phyloP scores from a whole-genome alignment of 2,888 invertebrate species.

The Agrotis exclamationis region DNA sequence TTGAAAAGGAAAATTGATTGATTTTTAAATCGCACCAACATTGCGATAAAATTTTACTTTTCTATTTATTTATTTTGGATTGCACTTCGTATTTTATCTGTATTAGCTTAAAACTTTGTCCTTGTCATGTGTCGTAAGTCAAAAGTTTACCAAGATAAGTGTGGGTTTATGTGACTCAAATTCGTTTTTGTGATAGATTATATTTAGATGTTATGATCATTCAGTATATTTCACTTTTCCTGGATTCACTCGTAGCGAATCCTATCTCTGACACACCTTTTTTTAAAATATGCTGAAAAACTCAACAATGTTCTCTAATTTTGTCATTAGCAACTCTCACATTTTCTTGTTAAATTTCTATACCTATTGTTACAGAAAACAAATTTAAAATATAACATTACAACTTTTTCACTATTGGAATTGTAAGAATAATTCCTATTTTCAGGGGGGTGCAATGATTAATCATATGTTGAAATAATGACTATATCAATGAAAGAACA shows the following conservation, averaged over 20 bases:
- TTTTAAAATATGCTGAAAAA: constrained; percentile 8
- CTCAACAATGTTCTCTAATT: background rate
- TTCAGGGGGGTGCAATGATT: constrained; percentile 84
- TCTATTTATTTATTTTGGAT: constrained; percentile 28
- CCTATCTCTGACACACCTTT: constrained; percentile 5
- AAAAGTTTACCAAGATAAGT: constrained; percentile 39
- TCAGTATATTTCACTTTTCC: constrained; percentile 16
- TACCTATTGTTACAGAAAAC: background rate
- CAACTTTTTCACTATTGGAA: background rate
- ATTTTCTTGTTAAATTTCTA: background rate
- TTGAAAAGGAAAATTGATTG: constrained; percentile 61
- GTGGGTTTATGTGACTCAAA: constrained; percentile 53
- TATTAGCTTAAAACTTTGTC: constrained; percentile 4
- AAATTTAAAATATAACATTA: background rate
- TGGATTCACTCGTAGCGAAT: background rate
- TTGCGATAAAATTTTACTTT: constrained; percentile 51
- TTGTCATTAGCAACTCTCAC: background rate
- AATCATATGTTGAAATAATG: constrained; percentile 86
- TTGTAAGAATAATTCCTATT: constrained; percentile 48
- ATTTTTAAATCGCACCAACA: constrained; percentile 60
- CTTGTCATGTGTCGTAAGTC: constrained; percentile 28
- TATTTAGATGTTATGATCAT: constrained; percentile 53
- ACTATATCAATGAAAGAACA: constrained; percentile 90
- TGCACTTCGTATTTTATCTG: background rate
- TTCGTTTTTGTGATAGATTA: constrained; percentile 46